A percentile compares a stretch with the other conserved stretches of the same genome.
Conservation (phyloP, 2,888 invertebrate genomes). For the Drosophila anceps region DNA sequence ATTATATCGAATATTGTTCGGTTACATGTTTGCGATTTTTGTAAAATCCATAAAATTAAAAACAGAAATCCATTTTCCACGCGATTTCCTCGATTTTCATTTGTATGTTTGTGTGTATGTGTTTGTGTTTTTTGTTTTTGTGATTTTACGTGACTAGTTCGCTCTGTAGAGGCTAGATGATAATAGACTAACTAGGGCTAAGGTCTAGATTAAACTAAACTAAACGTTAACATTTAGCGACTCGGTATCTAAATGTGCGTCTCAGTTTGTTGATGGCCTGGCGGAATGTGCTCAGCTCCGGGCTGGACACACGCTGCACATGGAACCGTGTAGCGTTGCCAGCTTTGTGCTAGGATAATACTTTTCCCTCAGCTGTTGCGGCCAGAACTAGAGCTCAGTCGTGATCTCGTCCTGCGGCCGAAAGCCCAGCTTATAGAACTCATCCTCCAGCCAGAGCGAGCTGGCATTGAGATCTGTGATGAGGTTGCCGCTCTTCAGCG, state of each 20-base stretch:
- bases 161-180: constrained; percentile 51
- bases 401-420: constrained; percentile 95
- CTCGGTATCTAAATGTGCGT: constrained; percentile 69
- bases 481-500: constrained; percentile 86
- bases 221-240: constrained; percentile 71
- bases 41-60: constrained; percentile 75
- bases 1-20: constrained; percentile 58
- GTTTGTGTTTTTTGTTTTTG: constrained; percentile 40
- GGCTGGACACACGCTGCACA: constrained; percentile 59
- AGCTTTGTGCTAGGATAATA: constrained; percentile 64
- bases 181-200: constrained; percentile 47
- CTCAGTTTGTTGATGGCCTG: constrained; percentile 69
- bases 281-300: constrained; percentile 72
- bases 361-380: constrained; percentile 35
- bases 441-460: constrained; percentile 91
- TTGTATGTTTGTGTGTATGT: constrained; percentile 28
- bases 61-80: constrained; percentile 35
- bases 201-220: constrained; percentile 57
- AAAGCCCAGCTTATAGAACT: constrained; percentile 93
- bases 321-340: constrained; percentile 57
- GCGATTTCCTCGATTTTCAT: constrained; percentile 43
- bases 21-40: constrained; percentile 71
- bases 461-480: constrained; percentile 86
- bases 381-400: constrained; percentile 89
- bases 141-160: constrained; percentile 79